Conservation (phyloP, 2,888 invertebrate genomes). For the Pristionchus japonicus region DNA sequence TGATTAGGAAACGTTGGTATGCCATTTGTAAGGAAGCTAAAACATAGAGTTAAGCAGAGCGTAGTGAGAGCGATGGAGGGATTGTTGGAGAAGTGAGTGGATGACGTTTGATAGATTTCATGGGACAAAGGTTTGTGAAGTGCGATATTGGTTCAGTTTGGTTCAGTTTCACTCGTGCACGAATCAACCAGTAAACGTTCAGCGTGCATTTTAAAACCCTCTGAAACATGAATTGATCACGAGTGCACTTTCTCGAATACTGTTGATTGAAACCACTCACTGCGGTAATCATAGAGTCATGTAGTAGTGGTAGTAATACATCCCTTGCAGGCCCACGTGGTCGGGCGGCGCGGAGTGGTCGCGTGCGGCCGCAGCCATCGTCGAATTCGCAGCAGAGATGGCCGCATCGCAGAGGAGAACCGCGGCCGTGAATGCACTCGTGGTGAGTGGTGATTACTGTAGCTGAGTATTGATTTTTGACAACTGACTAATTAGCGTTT, state of each 20-base stretch:
- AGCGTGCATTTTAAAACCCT: too few species aligned
- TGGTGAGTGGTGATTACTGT: too few species aligned
- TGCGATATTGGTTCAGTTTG: too few species aligned
- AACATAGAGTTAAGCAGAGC: too few species aligned
- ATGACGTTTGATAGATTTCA: too few species aligned
- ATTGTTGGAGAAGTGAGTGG: too few species aligned
- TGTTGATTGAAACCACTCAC: background rate
- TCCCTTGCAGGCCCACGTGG: background rate
- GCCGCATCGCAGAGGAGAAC: slow-evolving; percentile 38
- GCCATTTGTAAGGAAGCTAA: background rate
- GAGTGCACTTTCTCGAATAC: too few species aligned
- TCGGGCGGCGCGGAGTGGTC: background rate
- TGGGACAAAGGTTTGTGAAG: too few species aligned
- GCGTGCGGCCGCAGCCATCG: background rate
- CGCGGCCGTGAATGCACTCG: slow-evolving; percentile 41
- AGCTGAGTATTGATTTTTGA: background rate
- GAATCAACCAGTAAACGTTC: too few species aligned
- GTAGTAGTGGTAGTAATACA: background rate
- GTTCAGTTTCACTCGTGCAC: too few species aligned
- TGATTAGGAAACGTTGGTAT: too few species aligned
- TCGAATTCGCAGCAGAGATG: slow-evolving; percentile 40
- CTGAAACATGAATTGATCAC: too few species aligned
- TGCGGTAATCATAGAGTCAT: background rate
- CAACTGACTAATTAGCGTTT: background rate
- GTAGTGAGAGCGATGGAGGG: background rate